Base-by-base conservation (phyloP, 2,113 vertebrate genomes). In the Sciurus niger region DNA sequence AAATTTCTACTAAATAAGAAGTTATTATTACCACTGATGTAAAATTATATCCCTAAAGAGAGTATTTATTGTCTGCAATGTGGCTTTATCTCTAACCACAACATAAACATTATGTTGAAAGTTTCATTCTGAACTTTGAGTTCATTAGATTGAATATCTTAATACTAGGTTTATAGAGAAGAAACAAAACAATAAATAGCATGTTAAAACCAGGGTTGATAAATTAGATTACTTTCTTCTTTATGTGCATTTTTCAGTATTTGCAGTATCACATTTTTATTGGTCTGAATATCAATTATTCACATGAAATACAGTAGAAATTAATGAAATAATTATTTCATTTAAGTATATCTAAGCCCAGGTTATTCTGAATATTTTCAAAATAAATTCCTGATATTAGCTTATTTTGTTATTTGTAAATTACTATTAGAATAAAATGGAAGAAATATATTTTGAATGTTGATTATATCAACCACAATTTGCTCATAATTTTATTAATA, bases 281-380 rank as follows among this genome's bases (percentile, higher is more conserved):
- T 32, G 51, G 11, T 90, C 22, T 86, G 22, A 80, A 70, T 90
- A 89, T 34, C 11, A 84, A 73, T 4, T 79, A 73, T 79, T 96
- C 55, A 40, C 11, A 46, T 86, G 22, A 87, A 84, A 79, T 95
- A 43, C 0, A 55, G 24, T 76, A 86, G 40, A 74, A 0, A 82
- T 58, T 76, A 95, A 37, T 85, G 5, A n/a, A 51, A 24, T 40
- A 34, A 13, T 46, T 37, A 84, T 84, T 11, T 55, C 34, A 80
- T 43, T 84, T 80, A 78, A 65, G 67, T 58, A n/a, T n/a, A n/a
- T 37, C 30, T 84, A 51, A 67, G 7, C 17, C 34, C 53, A 84
- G 32, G 28, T 88, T 84, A 55, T 37, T 73, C 11, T 72, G 18
- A 84, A 22, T 6, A 88, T 91, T 93, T 86, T 7, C 1, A 65